A percentile compares a stretch with the other conserved stretches of the same genome.
These are phyloP conservation scores for Dione juno DNA, from an alignment of 2,888 invertebrate genomes.

Conservation along the genomic window DNA sequence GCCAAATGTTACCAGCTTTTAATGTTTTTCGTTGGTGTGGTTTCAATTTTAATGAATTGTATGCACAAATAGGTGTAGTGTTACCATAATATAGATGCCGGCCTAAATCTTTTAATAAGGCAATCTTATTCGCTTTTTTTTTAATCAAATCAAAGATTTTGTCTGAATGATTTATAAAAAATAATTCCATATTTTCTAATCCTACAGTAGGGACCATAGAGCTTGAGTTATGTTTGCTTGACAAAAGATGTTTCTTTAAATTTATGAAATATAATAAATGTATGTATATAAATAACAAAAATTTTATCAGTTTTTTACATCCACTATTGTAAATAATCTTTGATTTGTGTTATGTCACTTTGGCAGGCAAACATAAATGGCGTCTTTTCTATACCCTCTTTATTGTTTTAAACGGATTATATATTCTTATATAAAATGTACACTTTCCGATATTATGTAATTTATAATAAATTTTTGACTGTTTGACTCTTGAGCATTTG, in stretches of 20 bases:
- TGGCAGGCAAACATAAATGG: slow-evolving; percentile 58
- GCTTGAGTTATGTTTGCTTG: slow-evolving; percentile 63
- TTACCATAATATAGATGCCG: slow-evolving; percentile 34
- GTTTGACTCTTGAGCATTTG: slow-evolving; percentile 62
- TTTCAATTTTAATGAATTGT: slow-evolving; percentile 17
- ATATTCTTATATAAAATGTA: slow-evolving; percentile 71
- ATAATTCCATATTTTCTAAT: slow-evolving; percentile 61
- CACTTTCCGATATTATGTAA: slow-evolving; percentile 54
- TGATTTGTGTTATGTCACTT: slow-evolving; percentile 25
- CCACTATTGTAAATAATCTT: slow-evolving; percentile 11
- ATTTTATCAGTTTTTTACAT: slow-evolving; percentile 6
- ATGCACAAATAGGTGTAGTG: slow-evolving; percentile 36
- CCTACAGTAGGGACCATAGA: slow-evolving; percentile 79
- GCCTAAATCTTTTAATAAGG: slow-evolving; percentile 26
- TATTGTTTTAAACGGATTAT: slow-evolving; percentile 57
- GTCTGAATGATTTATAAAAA: slow-evolving; percentile 52
- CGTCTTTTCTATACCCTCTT: slow-evolving; percentile 63
- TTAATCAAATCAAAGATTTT: slow-evolving; percentile 44
- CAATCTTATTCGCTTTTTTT: background rate
- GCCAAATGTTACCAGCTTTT: slow-evolving; percentile 35
- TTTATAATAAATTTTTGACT: slow-evolving; percentile 45
- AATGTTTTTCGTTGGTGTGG: background rate
- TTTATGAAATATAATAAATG: slow-evolving; percentile 6
- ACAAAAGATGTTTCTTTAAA: slow-evolving; percentile 21
- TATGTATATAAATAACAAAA: slow-evolving; percentile 31